These are phyloP conservation scores for Sepioteuthis lessoniana DNA, from an alignment of 2,888 invertebrate species.

Conservation along the genomic window DNA sequence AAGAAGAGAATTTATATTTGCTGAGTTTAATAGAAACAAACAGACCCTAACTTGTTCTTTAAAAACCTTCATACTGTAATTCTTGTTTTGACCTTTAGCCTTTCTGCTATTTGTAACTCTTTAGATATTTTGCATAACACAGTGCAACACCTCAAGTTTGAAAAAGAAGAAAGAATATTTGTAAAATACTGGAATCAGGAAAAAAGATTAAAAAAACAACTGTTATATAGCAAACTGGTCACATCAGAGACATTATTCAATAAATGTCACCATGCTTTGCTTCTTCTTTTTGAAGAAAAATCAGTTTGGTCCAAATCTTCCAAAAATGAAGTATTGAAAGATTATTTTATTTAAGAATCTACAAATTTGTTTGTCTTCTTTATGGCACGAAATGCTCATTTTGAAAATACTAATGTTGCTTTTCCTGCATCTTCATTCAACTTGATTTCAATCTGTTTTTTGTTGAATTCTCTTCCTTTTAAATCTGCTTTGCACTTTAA, in stretches of 20 bases:
- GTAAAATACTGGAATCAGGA: neutral
- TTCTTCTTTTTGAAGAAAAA: neutral
- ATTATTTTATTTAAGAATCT: neutral
- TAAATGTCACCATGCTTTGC: neutral
- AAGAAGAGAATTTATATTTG: neutral
- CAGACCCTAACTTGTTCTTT: neutral
- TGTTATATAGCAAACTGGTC: neutral
- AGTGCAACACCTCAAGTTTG: neutral
- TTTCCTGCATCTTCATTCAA: no score
- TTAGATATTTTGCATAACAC: constrained; percentile 17
- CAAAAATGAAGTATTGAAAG: neutral
- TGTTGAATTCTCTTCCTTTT: no score
- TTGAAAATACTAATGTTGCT: no score
- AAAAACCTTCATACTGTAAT: neutral
- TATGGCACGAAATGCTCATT: no score
- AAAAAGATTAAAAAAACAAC: neutral
- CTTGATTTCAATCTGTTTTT: no score
- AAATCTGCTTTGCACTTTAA: no score
- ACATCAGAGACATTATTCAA: neutral
- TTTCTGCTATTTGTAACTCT: neutral
- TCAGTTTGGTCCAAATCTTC: neutral
- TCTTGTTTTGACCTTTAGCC: neutral
- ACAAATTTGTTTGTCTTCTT: neutral
- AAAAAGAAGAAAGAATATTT: neutral
- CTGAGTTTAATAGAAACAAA: neutral